Evolutionary conservation across 2,797 vertebrate species (phyloP).

Genomic region (Pseudochromis fuscus): DNA sequence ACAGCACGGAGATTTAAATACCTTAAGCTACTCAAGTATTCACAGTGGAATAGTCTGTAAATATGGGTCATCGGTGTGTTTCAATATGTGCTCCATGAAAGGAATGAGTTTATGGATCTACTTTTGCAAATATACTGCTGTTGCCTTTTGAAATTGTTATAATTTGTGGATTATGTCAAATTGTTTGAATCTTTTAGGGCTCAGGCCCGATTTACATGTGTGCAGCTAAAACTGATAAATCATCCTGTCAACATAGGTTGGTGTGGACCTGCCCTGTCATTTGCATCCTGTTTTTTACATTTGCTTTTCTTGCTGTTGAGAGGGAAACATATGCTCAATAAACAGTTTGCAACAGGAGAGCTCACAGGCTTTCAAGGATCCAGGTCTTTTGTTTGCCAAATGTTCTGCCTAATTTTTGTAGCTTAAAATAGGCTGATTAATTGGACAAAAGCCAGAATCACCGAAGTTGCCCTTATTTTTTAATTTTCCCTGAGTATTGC

Average conservation of each 20-base stretch:
- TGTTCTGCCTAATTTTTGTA: not conserved
- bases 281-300: slow-evolving; percentile 38
- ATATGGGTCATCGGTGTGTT: slow-evolving; percentile 22
- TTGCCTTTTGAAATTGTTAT: slow-evolving; percentile 55
- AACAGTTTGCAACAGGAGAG: slow-evolving; percentile 41
- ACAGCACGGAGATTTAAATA: slow-evolving; percentile 36
- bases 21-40: slow-evolving; percentile 45
- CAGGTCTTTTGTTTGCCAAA: not conserved
- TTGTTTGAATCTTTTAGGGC: slow-evolving; percentile 22
- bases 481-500: not conserved
- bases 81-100: slow-evolving; percentile 27
- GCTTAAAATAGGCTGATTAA: slow-evolving; percentile 1
- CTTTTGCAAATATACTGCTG: slow-evolving; percentile 39
- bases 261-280: slow-evolving; percentile 26
- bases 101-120: slow-evolving; percentile 4
- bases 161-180: slow-evolving; percentile 38
- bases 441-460: slow-evolving; percentile 2
- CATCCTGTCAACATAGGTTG: slow-evolving; percentile 12
- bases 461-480: not conserved
- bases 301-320: not conserved
- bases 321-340: slow-evolving; percentile 40
- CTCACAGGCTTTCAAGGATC: slow-evolving; percentile 13
- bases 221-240: slow-evolving; percentile 57
- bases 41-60: slow-evolving; percentile 35
- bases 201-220: slow-evolving; percentile 33